These are phyloP conservation scores for Holacanthella duospinosa DNA, from an alignment of 2,888 invertebrate genomes.

Conservation along the genomic window DNA sequence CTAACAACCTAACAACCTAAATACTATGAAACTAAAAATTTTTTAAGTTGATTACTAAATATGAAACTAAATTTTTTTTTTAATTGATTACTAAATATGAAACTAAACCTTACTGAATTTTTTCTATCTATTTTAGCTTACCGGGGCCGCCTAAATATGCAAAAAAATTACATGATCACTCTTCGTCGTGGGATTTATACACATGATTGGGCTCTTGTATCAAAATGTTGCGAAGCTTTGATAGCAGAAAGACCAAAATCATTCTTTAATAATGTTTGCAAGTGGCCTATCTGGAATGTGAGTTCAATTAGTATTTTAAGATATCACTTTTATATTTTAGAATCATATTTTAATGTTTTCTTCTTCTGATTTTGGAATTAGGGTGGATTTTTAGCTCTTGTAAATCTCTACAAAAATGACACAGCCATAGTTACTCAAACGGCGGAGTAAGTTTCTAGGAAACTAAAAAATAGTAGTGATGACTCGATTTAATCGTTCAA, in stretches of 20 bases:
- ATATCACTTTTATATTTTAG: neutral
- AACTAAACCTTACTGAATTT: too few species aligned
- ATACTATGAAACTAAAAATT: neutral
- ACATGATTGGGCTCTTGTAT: conserved; percentile 22
- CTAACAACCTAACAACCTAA: too few species aligned
- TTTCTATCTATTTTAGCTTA: too few species aligned
- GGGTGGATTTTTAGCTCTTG: conserved; percentile 21
- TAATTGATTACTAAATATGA: too few species aligned
- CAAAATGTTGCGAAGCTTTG: conserved; percentile 15
- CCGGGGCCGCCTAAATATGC: too few species aligned
- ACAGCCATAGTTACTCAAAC: conserved; percentile 9
- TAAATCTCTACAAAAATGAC: conserved; percentile 16
- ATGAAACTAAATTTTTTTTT: too few species aligned
- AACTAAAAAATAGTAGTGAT: neutral
- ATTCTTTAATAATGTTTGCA: neutral
- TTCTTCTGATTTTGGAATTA: conserved; percentile 15
- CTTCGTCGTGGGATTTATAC: conserved; percentile 15
- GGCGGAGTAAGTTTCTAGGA: conserved; percentile 10
- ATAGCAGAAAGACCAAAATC: conserved; percentile 4
- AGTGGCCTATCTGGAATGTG: conserved; percentile 21
- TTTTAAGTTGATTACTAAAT: neutral
- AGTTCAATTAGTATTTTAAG: neutral
- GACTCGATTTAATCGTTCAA: too few species aligned
- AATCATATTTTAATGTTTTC: too few species aligned
- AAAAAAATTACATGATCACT: too few species aligned